Base-by-base conservation (phyloP, 2,113 vertebrate genomes). In the Boulengeromyrus knoepffleri region DNA sequence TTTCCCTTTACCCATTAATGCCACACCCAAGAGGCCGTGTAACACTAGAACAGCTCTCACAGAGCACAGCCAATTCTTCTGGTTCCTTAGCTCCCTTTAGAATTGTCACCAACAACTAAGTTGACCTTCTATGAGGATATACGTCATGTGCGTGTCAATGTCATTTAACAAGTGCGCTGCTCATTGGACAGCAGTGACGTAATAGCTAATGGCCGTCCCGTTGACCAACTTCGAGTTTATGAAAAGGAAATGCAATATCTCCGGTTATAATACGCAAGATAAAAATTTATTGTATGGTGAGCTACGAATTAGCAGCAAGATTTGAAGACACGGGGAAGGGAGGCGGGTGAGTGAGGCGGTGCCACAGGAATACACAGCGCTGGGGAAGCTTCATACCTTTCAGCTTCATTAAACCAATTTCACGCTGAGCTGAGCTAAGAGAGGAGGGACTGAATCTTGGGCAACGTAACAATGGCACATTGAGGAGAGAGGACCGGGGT, bases 371-470 rank as follows among this genome's bases (percentile, higher is more conserved):
- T 99, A 97, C 96, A 91, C 97, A 97, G 97, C 97, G 97, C 98
- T 97, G 97, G 97, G 98, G 97, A 98, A 98, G 97, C 97, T 96
- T 97, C 98, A 98, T 99, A 99, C 97, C 97, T 99, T 99, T 99
- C 97, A 98, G 98, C 97, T 99, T 99, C 99, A 99, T 99, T 99
- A 99, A 99, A 99, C 98, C 98, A 99, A 99, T 99, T 99, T 99
- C 98, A 99, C 97, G 98, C 97, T 95, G 97, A 98, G 97, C 97
- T 98, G 98, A 98, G 97, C 97, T 98, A 97, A 98, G 97, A 98
- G 97, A 98, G 97, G 97, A 98, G 98, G 97, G 97, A 96, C 97
- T 93, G 97, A 96, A 95, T 96, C 97, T 97, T 97, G 95, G 97
- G 96, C 95, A 96, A 96, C 1, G 92, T 97, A 98, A 99, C 98